Evolutionary conservation across 1,140 invertebrate species (phyloP).

Genomic region (Drosophila cardini): DNA sequence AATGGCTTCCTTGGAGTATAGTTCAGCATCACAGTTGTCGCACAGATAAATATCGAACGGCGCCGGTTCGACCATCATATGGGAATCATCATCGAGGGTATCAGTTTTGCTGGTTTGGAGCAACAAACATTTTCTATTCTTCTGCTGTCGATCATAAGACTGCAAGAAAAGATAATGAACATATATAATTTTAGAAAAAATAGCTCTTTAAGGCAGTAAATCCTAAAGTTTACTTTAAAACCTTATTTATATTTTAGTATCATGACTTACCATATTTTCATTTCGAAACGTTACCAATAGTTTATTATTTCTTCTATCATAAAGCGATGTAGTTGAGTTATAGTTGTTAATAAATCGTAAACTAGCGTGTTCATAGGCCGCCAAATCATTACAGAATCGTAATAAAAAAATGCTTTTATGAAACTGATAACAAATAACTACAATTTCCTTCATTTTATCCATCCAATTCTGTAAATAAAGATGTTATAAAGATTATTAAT

Average conservation of each 20-base stretch:
- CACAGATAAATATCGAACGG: constrained; percentile 89
- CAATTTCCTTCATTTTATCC: constrained; percentile 87
- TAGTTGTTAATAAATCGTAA: constrained; percentile 90
- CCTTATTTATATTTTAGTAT: background rate
- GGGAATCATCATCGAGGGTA: constrained; percentile 77
- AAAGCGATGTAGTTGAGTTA: constrained; percentile 90
- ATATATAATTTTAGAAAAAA: no score
- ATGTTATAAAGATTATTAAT: background rate
- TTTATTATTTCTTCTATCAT: constrained; percentile 87
- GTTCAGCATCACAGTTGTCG: constrained; percentile 89
- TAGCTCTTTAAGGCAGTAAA: background rate
- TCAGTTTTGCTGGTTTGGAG: constrained; percentile 79
- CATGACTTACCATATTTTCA: constrained; percentile 87
- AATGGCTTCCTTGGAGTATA: constrained; percentile 86
- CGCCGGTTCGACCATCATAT: constrained; percentile 86
- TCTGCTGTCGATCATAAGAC: constrained; percentile 80
- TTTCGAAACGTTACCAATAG: constrained; percentile 90
- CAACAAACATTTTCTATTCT: constrained; percentile 75
- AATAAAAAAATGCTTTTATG: constrained; percentile 90
- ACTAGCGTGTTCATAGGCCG: constrained; percentile 87
- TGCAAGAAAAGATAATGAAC: constrained; percentile 28
- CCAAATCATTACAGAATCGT: constrained; percentile 89
- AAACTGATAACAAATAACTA: constrained; percentile 89
- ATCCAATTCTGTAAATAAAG: constrained; percentile 86
- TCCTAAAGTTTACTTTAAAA: no score